These are phyloP conservation scores for Oenanthe melanoleuca DNA, from an alignment of 2,113 vertebrate genomes.

Conservation along the genomic window DNA sequence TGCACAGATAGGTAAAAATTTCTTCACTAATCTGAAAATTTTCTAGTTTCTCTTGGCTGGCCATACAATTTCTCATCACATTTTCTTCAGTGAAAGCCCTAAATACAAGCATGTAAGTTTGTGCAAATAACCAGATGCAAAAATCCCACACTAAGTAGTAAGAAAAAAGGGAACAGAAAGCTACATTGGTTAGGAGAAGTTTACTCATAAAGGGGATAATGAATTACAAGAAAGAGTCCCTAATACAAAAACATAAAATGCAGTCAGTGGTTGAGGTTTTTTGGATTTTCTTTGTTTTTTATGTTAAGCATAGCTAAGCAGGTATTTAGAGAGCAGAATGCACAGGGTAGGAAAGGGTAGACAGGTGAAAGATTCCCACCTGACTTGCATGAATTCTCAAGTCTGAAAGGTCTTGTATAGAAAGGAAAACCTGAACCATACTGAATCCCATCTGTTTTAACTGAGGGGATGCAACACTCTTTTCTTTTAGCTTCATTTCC, in stretches of 20 bases:
- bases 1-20: not conserved
- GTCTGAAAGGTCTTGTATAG: not conserved
- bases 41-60: not conserved
- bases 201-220: not conserved
- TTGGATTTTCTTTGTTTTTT: not conserved
- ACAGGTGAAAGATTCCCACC: not conserved
- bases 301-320: not conserved
- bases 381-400: not conserved
- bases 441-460: not conserved
- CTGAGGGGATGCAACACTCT: not conserved
- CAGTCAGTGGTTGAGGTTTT: not conserved
- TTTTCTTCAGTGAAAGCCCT: not conserved
- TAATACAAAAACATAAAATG: not conserved
- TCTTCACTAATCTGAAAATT: not conserved
- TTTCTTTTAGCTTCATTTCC: not conserved
- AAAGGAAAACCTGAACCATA: not conserved
- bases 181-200: not conserved
- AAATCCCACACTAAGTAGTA: not conserved
- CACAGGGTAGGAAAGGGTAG: not conserved
- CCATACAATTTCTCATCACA: not conserved
- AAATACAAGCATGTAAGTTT: not conserved
- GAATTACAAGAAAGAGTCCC: conserved; percentile 1
- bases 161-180: not conserved
- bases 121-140: not conserved
- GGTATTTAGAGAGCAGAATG: not conserved